A percentile compares a stretch with the other conserved stretches of the same genome.
These are phyloP conservation scores for Lepidurus arcticus DNA, from an alignment of 1,140 invertebrate species.

Conservation along the genomic window DNA sequence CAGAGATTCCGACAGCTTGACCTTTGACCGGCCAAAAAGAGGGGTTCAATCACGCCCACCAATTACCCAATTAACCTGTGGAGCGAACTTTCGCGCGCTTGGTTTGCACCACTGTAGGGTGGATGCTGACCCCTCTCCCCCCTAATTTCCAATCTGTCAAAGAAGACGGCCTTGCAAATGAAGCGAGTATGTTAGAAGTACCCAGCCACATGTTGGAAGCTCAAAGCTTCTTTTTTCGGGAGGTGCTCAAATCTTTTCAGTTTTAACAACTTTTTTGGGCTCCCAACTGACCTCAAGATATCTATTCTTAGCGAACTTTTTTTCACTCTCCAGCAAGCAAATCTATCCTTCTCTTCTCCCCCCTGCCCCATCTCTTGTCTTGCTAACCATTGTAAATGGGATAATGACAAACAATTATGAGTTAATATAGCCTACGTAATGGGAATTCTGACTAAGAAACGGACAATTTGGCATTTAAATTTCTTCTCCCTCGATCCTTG, in stretches of 20 bases:
- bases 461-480: no score
- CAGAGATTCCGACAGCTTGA: constrained; percentile 2
- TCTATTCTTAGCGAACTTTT: background rate
- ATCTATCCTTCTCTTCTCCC: no score
- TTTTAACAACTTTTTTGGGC: background rate
- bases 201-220: background rate
- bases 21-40: constrained; percentile 11
- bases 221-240: background rate
- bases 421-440: no score
- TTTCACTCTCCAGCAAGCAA: background rate
- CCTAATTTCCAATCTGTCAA: background rate
- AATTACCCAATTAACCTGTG: constrained; percentile 19
- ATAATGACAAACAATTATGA: no score
- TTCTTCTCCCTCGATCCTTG: no score
- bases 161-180: background rate
- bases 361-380: no score
- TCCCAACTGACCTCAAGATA: background rate
- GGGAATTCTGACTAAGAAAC: no score
- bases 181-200: background rate
- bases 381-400: no score
- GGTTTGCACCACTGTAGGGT: background rate
- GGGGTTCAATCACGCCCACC: constrained; percentile 16
- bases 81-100: background rate
- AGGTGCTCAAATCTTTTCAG: no score
- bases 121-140: background rate